phyloP scores from a whole-genome alignment of 2,888 invertebrate species.

The Cremastinae sp. region DNA sequence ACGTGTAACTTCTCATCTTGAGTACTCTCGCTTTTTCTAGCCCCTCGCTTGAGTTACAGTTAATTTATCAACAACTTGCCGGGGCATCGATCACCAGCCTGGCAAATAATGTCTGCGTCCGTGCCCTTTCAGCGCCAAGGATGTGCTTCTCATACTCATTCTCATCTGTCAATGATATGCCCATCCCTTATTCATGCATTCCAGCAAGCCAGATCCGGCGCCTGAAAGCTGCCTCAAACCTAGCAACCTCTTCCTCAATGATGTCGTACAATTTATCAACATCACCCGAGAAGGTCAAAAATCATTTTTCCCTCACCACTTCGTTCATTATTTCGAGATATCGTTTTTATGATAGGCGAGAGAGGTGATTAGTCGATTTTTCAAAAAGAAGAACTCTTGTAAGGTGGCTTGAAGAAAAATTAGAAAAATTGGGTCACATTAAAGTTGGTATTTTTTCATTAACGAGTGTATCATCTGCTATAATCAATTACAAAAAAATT shows the following conservation, averaged over 20 bases:
- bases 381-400: too few species aligned
- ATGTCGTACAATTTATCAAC: constrained; percentile 31
- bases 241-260: background rate
- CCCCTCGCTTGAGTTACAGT: constrained; percentile 48
- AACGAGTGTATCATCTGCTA: too few species aligned
- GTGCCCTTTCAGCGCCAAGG: constrained; percentile 12
- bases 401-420: too few species aligned
- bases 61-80: constrained; percentile 66
- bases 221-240: too few species aligned
- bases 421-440: too few species aligned
- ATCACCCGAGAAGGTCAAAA: background rate
- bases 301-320: background rate
- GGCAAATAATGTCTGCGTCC: constrained; percentile 47
- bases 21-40: constrained; percentile 9
- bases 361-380: too few species aligned
- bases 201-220: constrained; percentile 22
- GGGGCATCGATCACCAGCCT: constrained; percentile 60
- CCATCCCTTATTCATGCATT: constrained; percentile 40
- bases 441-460: too few species aligned
- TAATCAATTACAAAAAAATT: too few species aligned
- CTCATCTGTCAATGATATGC: constrained; percentile 50
- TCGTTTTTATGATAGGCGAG: too few species aligned
- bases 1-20: background rate
- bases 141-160: constrained; percentile 53
- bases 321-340: background rate